phyloP scores from a whole-genome alignment of 2,888 invertebrate genomes.

The Amaurobius ferox region DNA sequence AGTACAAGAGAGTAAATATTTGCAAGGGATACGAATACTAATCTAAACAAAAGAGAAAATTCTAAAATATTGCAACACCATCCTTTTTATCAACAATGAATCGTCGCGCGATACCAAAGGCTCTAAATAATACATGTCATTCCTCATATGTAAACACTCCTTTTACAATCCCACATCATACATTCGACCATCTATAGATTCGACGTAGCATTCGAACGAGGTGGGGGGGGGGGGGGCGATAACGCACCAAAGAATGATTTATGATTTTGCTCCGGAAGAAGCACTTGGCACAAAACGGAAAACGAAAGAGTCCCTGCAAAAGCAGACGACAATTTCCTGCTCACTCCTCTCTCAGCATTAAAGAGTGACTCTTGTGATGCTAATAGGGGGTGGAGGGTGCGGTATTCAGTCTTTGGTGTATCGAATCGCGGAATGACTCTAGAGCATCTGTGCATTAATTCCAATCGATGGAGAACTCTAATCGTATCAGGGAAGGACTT shows the following conservation, averaged over 20 bases:
- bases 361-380: slow-evolving; percentile 15
- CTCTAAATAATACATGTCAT: slow-evolving; percentile 2
- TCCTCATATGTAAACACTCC: slow-evolving; percentile 4
- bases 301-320: slow-evolving; percentile 22
- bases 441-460: neutral
- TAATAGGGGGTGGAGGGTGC: neutral
- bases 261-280: slow-evolving; percentile 37
- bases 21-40: too few species aligned
- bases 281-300: slow-evolving; percentile 56
- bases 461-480: slow-evolving; percentile 4
- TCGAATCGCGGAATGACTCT: slow-evolving; percentile 10
- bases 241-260: slow-evolving; percentile 27
- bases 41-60: too few species aligned
- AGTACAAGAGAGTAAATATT: too few species aligned
- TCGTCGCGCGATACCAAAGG: neutral
- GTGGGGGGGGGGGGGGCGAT: neutral
- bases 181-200: too few species aligned
- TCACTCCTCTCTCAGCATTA: neutral
- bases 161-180: neutral
- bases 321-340: slow-evolving; percentile 16
- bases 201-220: neutral
- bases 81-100: neutral
- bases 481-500: neutral
- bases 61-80: too few species aligned
- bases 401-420: neutral